Evolutionary conservation across 2,797 vertebrate genomes (phyloP).

Genomic region (Ibycter americanus): DNA sequence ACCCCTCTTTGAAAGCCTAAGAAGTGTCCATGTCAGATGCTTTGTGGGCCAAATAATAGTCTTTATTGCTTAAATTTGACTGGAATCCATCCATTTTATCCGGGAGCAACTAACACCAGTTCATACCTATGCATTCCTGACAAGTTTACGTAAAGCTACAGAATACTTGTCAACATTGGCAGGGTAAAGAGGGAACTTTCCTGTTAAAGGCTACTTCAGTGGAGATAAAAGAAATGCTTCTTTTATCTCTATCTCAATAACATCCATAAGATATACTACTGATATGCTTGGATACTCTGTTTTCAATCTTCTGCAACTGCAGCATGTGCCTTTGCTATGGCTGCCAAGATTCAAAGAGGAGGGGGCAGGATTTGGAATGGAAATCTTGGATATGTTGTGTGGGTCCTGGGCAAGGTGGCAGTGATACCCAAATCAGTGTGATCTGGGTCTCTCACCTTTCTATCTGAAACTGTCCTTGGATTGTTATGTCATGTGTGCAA

Average conservation of each 20-base stretch:
- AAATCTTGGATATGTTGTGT: neutral
- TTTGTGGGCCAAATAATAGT: neutral
- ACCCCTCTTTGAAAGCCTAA: neutral
- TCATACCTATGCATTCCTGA: neutral
- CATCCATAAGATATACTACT: neutral
- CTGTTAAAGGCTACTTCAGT: neutral
- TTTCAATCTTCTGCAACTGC: neutral
- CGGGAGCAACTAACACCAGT: neutral
- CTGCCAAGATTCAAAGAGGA: neutral
- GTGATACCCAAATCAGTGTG: neutral
- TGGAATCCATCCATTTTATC: neutral
- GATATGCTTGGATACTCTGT: neutral
- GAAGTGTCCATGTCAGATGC: neutral
- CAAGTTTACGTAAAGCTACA: neutral
- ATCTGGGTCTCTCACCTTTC: neutral
- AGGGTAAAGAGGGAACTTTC: neutral
- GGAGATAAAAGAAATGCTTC: neutral
- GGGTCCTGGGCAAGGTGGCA: neutral
- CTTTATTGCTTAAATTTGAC: neutral
- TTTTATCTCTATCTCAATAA: neutral
- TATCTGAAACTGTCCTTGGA: neutral
- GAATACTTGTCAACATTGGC: neutral
- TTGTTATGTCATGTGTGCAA: fast-evolving
- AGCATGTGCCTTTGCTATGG: neutral
- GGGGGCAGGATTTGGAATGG: neutral